phyloP scores from a whole-genome alignment of 2,888 invertebrate genomes.

The Neoitamus cyanurus region DNA sequence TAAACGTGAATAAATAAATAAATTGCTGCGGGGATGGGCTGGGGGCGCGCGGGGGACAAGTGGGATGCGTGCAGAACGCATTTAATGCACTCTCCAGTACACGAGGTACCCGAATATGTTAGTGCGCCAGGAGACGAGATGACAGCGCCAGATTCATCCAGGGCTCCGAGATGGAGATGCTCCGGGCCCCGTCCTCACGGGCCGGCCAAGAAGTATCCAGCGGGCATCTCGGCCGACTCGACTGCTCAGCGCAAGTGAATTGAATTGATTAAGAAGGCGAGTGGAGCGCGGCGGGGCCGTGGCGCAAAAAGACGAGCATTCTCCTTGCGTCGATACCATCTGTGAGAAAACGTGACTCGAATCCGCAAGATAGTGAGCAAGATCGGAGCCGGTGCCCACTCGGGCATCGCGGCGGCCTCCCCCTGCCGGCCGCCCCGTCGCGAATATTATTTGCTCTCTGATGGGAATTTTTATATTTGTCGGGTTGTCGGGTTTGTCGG shows the following conservation, averaged over 20 bases:
- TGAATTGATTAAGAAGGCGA: constrained; percentile 38
- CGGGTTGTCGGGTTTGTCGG: constrained; percentile 9
- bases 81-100: constrained; percentile 29
- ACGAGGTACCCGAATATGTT: constrained; percentile 8
- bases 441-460: constrained; percentile 38
- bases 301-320: not conserved
- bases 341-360: constrained; percentile 51
- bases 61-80: constrained; percentile 46
- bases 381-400: constrained; percentile 34
- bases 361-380: constrained; percentile 43
- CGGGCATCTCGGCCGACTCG: constrained; percentile 1
- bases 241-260: constrained; percentile 30
- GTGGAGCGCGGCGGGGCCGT: not conserved
- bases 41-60: not conserved
- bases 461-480: constrained; percentile 44
- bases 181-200: not conserved
- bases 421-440: not conserved
- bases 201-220: not conserved
- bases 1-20: constrained; percentile 50
- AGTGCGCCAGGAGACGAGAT: constrained; percentile 32
- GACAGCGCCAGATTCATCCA: constrained; percentile 41
- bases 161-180: not conserved
- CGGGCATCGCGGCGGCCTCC: not conserved
- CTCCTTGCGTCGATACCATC: constrained; percentile 45
- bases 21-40: constrained; percentile 1